These are phyloP conservation scores for Enteromius trimaculatus DNA, from an alignment of 2,797 vertebrate genomes.

Conservation along the genomic window DNA sequence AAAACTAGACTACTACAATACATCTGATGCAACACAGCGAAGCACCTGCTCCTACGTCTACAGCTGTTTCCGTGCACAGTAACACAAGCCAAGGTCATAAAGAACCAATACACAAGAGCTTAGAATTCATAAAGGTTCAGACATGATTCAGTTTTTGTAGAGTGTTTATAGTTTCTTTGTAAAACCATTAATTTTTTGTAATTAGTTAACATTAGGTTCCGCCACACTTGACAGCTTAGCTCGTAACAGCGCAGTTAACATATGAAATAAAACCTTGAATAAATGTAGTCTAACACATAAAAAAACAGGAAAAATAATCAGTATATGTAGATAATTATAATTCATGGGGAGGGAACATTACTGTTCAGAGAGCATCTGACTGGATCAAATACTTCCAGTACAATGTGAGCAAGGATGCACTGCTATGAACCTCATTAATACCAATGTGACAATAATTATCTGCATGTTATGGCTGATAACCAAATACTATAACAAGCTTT, in stretches of 20 bases:
- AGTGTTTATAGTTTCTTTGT: background rate
- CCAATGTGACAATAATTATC: background rate
- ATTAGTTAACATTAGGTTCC: background rate
- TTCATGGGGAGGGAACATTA: background rate
- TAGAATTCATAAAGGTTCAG: background rate
- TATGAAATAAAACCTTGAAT: background rate
- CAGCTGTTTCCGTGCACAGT: background rate
- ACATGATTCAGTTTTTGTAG: background rate
- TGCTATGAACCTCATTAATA: background rate
- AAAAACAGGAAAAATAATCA: background rate
- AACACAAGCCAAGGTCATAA: background rate
- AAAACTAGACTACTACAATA: background rate
- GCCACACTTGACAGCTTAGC: background rate
- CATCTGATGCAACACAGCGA: background rate
- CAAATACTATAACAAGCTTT: background rate
- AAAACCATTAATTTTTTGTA: background rate
- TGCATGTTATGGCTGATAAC: background rate
- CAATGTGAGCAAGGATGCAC: background rate
- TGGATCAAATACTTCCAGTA: background rate
- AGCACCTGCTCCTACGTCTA: background rate
- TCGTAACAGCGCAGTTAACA: background rate
- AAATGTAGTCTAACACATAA: background rate
- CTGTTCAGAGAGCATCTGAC: background rate
- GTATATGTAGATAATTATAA: background rate
- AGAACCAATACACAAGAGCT: background rate